phyloP scores from a whole-genome alignment of 30 jellyfish, hydroid and myxozoan genomes.

The Aurelia sp. region DNA sequence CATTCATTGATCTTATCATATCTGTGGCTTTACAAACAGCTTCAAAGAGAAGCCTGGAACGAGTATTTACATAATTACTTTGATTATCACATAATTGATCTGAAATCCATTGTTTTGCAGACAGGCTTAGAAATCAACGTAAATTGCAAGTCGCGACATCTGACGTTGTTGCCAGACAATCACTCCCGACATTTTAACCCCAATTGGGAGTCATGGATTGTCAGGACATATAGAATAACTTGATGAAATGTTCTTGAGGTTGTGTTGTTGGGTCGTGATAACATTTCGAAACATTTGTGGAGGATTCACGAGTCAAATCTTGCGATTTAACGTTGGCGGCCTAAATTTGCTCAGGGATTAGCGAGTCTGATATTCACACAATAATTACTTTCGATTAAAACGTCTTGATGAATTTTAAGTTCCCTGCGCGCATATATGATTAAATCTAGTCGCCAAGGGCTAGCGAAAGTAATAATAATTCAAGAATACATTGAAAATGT shows the following conservation, averaged over 20 bases:
- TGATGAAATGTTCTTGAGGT: slow-evolving; percentile 7
- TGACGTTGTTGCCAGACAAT: slow-evolving; percentile 26
- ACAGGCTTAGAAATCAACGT: slow-evolving; percentile 26
- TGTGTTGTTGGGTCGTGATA: background rate
- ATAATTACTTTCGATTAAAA: slow-evolving; percentile 73
- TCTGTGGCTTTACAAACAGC: too few relatives aligned
- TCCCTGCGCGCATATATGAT: slow-evolving; percentile 59
- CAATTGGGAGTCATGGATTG: background rate
- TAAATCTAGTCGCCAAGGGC: slow-evolving; percentile 83
- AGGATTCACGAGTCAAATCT: slow-evolving; percentile 43
- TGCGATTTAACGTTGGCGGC: slow-evolving; percentile 62
- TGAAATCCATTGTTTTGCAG: slow-evolving; percentile 37
- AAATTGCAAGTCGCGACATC: slow-evolving; percentile 56
- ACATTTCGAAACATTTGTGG: slow-evolving; percentile 51
- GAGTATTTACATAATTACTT: slow-evolving; percentile 9
- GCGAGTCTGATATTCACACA: slow-evolving; percentile 58
- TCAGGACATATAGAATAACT: background rate
- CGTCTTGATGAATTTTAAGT: slow-evolving; percentile 61
- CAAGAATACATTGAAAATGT: slow-evolving; percentile 48
- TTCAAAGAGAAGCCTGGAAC: slow-evolving; percentile 36
- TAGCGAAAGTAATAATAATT: slow-evolving; percentile 60
- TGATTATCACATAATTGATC: slow-evolving; percentile 59
- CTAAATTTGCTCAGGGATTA: slow-evolving; percentile 67
- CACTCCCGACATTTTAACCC: slow-evolving; percentile 15
- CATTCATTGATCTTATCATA: too few relatives aligned